Base-by-base conservation (phyloP, 1,140 invertebrate genomes). In the Pomacea maculata region DNA sequence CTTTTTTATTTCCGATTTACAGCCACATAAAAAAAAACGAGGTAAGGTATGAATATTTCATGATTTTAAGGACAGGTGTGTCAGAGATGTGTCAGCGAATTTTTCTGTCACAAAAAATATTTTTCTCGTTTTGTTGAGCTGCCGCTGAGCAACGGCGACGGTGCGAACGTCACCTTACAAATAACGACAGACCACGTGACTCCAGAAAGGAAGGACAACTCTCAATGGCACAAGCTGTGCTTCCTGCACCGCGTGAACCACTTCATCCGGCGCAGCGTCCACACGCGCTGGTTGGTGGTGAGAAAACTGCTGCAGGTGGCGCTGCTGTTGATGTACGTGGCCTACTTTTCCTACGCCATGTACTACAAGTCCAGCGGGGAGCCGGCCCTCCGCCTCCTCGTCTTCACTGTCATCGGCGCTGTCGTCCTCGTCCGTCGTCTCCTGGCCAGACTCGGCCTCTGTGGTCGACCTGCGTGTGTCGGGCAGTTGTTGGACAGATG, bases 301-400 rank as follows among this genome's bases (percentile, higher is more conserved):
- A 63, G 12, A 11, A 61, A 5, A 34, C 15, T 76, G n/a, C 25
- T 25, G 12, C 67, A 17, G 75, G 12, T 21, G 55, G 45, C n/a
- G 10, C n/a, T 54, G 12, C 64, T 77, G 11, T 8, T 77, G 5
- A 12, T 19, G 45, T 77, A 77, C 64, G 6, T 77, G 8, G 75
- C 52, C 64, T 77, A 68, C 75, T 67, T 77, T 63, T 4, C 34
- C 45, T 77, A 77, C 75, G 64, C 63, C 63, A 77, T 77, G 75
- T 77, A 77, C 21, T 25, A 67, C 75, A 29, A 65, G 61, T 77
- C 67, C 75, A 65, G 75, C 11, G 61, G 19, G 29, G 75, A 77
- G 75, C 75, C 75, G 4, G 64, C 75, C 61, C 17, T 77, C 8
- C 75, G 75, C 10, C 75, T 77, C 3, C 75, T 77, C n/a, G 63